Conservation (phyloP, 2,797 vertebrate genomes). For the Thamnophis elegans region DNA sequence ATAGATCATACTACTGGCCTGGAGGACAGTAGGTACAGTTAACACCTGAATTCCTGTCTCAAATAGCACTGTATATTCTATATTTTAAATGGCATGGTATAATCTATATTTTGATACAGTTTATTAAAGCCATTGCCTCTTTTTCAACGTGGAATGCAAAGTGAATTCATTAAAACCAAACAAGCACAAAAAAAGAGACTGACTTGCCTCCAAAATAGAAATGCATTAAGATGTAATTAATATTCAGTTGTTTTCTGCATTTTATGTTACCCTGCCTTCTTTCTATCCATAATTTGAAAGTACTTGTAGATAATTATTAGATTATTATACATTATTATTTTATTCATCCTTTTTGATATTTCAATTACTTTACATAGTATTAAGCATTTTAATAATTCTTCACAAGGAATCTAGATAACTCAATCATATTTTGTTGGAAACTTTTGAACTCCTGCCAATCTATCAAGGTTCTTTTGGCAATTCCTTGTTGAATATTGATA, state of each 20-base stretch:
- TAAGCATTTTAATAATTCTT: constrained; percentile 24
- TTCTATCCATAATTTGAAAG: not conserved
- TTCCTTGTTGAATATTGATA: not conserved
- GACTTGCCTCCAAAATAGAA: not conserved
- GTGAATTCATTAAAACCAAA: not conserved
- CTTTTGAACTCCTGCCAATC: constrained; percentile 11
- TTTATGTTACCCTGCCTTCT: constrained; percentile 3
- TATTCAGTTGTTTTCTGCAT: not conserved
- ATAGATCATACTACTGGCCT: not conserved
- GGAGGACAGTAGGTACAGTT: not conserved
- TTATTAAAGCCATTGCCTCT: not conserved
- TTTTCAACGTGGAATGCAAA: not conserved
- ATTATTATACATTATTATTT: not conserved
- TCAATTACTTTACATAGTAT: constrained; percentile 18
- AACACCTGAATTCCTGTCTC: not conserved
- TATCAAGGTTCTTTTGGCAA: constrained; percentile 23
- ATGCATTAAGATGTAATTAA: not conserved
- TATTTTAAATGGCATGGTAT: not conserved
- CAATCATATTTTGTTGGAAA: constrained; percentile 21
- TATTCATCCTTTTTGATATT: not conserved
- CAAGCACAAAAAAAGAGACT: not conserved
- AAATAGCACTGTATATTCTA: not conserved
- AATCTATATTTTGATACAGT: not conserved
- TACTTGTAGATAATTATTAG: not conserved
- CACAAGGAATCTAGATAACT: constrained; percentile 9